Percentiles rank a stretch among this genome's conserved stretches.
Conservation (phyloP, 1,140 invertebrate species). For the Sinonovacula constricta region DNA sequence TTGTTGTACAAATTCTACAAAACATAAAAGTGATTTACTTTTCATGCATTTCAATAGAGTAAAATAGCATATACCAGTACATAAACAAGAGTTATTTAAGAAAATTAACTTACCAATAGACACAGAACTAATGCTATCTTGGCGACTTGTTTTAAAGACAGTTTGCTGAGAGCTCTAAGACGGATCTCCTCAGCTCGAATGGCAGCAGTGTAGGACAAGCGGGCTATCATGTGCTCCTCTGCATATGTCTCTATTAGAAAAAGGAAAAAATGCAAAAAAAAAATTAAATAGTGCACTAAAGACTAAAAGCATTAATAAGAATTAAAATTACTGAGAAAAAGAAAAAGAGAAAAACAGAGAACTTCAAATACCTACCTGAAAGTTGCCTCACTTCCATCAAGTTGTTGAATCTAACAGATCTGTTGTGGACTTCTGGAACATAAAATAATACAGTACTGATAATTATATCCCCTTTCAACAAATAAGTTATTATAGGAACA, state of each 20-base stretch:
- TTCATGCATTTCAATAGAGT: no score
- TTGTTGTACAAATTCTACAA: no score
- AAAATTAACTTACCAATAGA: no score
- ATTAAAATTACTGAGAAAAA: no score
- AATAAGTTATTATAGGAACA: no score
- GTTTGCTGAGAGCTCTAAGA: constrained; percentile 84
- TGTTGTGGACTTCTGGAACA: constrained; percentile 28
- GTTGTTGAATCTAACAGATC: constrained; percentile 90
- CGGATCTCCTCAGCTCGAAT: constrained; percentile 86
- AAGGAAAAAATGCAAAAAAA: constrained; percentile 14
- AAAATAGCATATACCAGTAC: no score
- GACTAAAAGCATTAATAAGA: neutral
- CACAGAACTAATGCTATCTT: constrained; percentile 89
- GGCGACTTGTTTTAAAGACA: constrained; percentile 85
- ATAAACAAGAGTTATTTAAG: no score
- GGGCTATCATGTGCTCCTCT: constrained; percentile 88
- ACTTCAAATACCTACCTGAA: no score
- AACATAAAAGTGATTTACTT: no score
- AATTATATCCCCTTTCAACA: neutral
- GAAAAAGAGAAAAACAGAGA: no score
- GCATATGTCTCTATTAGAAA: constrained; percentile 84
- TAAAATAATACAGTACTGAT: constrained; percentile 13
- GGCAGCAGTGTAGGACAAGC: constrained; percentile 90
- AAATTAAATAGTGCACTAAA: constrained; percentile 3
- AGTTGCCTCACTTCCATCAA: constrained; percentile 85